Evolutionary conservation across 2,888 invertebrate genomes (phyloP).

Genomic region (Emmelina monodactyla): DNA sequence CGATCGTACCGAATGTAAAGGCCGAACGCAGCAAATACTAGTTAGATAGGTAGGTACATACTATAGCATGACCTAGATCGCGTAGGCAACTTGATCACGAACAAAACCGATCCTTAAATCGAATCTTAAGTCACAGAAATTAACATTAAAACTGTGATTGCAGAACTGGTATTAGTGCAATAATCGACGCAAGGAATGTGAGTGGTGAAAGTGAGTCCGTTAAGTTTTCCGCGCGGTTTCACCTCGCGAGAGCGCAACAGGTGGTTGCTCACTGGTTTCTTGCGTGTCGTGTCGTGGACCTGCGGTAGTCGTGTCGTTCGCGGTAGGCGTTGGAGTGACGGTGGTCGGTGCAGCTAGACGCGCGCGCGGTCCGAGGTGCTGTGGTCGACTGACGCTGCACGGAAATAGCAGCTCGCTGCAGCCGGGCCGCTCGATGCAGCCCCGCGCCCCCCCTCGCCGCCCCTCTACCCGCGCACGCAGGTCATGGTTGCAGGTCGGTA

Average conservation of each 20-base stretch:
- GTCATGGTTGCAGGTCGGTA: constrained; percentile 52
- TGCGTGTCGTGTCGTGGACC: too few relatives aligned
- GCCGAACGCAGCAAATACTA: too few relatives aligned
- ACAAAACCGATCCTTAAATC: too few relatives aligned
- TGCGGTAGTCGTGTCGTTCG: constrained; percentile 29
- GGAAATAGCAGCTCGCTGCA: constrained; percentile 63
- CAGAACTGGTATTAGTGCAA: constrained; percentile 36
- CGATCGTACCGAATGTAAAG: too few relatives aligned
- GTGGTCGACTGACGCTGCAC: constrained; percentile 55
- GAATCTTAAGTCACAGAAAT: too few relatives aligned
- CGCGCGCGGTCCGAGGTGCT: constrained; percentile 49
- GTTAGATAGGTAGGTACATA: too few relatives aligned
- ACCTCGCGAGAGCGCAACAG: constrained; percentile 53
- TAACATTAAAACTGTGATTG: constrained; percentile 16
- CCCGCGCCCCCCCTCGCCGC: constrained; percentile 21
- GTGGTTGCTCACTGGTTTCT: constrained; percentile 22
- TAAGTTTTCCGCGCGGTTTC: constrained; percentile 61
- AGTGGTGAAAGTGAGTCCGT: constrained; percentile 59
- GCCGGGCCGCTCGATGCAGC: constrained; percentile 57
- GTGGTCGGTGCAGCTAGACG: constrained; percentile 22
- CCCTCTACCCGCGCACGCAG: constrained; percentile 23
- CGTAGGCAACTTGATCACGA: too few relatives aligned
- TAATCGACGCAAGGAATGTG: constrained; percentile 41
- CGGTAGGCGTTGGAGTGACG: constrained; percentile 25
- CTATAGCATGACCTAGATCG: too few relatives aligned